Conservation (phyloP, 2,797 vertebrate species). For the Betta splendens region DNA sequence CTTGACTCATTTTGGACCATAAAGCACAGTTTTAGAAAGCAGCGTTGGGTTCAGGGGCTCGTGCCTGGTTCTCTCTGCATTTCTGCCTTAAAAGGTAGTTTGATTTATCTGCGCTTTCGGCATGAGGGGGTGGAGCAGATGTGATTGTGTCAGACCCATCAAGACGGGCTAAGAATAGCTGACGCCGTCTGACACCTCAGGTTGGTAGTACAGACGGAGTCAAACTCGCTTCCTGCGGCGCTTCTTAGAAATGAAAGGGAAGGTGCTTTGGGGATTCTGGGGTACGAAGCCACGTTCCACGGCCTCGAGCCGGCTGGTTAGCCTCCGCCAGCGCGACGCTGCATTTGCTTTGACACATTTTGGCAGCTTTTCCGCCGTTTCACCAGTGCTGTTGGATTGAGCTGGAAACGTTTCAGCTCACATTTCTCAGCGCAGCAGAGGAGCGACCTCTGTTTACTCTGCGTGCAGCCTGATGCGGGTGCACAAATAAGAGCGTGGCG, state of each 20-base stretch:
- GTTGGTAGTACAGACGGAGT: slow-evolving; percentile 16
- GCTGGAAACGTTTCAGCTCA: neutral
- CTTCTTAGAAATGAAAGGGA: too few relatives aligned
- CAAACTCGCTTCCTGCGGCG: slow-evolving; percentile 12
- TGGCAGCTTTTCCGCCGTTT: neutral
- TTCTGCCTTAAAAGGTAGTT: slow-evolving; percentile 72
- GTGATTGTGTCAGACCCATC: slow-evolving; percentile 58
- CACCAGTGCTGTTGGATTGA: neutral
- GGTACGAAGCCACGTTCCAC: too few relatives aligned
- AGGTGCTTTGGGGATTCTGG: neutral
- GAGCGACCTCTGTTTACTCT: neutral
- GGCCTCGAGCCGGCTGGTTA: neutral
- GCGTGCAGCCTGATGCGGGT: neutral
- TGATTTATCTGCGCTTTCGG: slow-evolving; percentile 61
- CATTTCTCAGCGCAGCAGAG: neutral
- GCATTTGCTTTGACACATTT: neutral
- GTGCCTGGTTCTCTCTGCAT: slow-evolving; percentile 36
- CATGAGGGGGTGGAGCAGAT: slow-evolving; percentile 54
- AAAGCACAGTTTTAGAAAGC: slow-evolving; percentile 31
- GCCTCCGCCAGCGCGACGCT: neutral
- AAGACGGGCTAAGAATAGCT: slow-evolving; percentile 65
- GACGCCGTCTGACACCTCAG: slow-evolving; percentile 45
- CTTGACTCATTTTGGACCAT: slow-evolving; percentile 24
- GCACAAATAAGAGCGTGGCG: neutral
- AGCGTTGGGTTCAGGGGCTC: slow-evolving; percentile 19